Conservation (phyloP, 2,888 invertebrate species). For the Cerceris rybyensis region DNA sequence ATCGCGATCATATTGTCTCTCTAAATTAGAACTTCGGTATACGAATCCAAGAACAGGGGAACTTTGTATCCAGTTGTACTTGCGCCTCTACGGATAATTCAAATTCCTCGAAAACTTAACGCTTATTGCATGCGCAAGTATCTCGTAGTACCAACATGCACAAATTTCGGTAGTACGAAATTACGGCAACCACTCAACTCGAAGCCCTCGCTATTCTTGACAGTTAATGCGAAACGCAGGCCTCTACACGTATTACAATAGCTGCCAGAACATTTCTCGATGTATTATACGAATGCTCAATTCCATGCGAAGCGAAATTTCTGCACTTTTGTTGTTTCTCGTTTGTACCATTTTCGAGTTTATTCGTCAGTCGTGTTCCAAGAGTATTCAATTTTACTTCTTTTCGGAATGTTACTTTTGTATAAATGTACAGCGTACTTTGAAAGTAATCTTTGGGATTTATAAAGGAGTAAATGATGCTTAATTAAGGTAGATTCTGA, state of each 20-base stretch:
- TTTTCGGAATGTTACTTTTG: too few relatives aligned
- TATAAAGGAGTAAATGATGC: too few relatives aligned
- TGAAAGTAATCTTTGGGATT: too few relatives aligned
- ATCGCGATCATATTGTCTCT: not conserved
- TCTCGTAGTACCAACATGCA: constrained; percentile 27
- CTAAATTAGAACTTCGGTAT: not conserved
- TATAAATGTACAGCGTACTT: too few relatives aligned
- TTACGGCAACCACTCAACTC: constrained; percentile 43
- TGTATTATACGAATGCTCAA: constrained; percentile 15
- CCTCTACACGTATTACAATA: constrained; percentile 40
- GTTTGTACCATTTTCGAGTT: too few relatives aligned
- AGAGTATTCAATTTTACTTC: too few relatives aligned
- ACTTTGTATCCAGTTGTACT: constrained; percentile 6
- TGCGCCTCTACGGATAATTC: constrained; percentile 23
- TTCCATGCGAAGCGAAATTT: constrained; percentile 20
- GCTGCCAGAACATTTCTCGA: constrained; percentile 21
- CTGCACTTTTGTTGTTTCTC: not conserved
- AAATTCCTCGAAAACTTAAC: constrained; percentile 43
- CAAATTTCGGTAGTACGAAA: constrained; percentile 48
- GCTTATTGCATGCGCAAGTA: constrained; percentile 24
- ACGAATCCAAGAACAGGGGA: constrained; percentile 13
- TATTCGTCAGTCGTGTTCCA: too few relatives aligned
- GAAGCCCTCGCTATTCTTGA: constrained; percentile 21
- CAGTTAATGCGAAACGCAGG: constrained; percentile 47
- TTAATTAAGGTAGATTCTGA: too few relatives aligned